A percentile compares a stretch with the other conserved stretches of the same genome.
phyloP scores from a whole-genome alignment of 2,888 invertebrate genomes.

The Lysandra bellargus region DNA sequence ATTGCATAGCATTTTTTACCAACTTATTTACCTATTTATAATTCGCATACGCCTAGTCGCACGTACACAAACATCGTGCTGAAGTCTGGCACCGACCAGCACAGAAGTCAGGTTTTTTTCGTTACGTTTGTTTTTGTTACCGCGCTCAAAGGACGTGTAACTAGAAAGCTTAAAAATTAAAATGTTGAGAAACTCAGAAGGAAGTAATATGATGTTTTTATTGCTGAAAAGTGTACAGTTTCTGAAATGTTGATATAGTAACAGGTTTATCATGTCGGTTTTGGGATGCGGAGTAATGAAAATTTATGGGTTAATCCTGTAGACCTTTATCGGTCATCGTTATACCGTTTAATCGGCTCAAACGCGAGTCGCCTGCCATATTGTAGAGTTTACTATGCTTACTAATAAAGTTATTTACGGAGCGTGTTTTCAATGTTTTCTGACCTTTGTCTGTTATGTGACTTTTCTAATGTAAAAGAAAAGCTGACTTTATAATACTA shows the following conservation, averaged over 20 bases:
- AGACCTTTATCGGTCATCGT: background rate
- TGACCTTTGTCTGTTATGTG: no score
- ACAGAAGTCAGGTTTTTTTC: no score
- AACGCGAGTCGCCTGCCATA: background rate
- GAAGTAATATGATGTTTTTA: background rate
- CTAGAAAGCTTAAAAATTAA: background rate
- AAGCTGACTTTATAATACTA: no score
- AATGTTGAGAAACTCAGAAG: background rate
- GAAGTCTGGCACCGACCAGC: no score
- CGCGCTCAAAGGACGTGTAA: no score
- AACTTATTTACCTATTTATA: no score
- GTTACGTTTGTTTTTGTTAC: no score
- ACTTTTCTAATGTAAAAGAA: no score
- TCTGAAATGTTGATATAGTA: background rate
- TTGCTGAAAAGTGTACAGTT: background rate
- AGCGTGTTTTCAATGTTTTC: no score
- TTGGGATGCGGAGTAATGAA: background rate
- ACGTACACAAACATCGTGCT: no score
- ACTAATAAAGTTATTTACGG: background rate
- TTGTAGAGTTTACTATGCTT: background rate
- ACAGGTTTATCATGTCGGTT: background rate
- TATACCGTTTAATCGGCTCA: background rate
- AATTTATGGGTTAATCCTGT: slow-evolving; percentile 9
- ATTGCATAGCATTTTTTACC: no score
- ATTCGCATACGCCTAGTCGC: no score